Base-by-base conservation (phyloP, 2,888 invertebrate genomes). In the Prenolepis imparis region DNA sequence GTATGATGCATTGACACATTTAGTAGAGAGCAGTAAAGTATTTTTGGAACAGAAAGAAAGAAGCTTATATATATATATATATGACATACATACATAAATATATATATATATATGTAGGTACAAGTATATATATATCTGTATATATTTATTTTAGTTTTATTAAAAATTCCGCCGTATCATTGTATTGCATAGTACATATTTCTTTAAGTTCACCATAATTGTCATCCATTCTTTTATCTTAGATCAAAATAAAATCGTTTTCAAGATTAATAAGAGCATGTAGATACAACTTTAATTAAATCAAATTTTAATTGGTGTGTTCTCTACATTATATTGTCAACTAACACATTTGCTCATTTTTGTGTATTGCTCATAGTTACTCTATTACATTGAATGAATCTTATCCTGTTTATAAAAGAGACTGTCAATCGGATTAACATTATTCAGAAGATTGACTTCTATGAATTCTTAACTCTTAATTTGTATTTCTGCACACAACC, bases 1-100 rank as follows among this genome's bases (percentile, higher is more conserved):
- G 24, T 78, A 59, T n/a, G 78, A 70, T 24, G 70, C 66, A 18
- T 77, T 41, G 78, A 78, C 78, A 78, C 59, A 78, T 68, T 78
- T 70, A 55, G 24, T 77, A 70, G 70, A 78, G 77, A 57, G 55
- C 41, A 55, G 12, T 70, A 70, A 78, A 59, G n/a, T 59, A 44
- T 59, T 70, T 68, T 21, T 32, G 12, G 18, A 78, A 68, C 21
- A 32, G 41, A 44, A 78, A 41, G 44, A 78, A 78, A 52, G 5
- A 68, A 78, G 44, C 44, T 48, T 44, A n/a, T 57, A 39, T 9
- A 24, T 41, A 28, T 39, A 28, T 39, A 55, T 57, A 68, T 21
- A 77, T 24, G 55, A 5, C 5, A 44, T 44, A 44, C 15, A 44
- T 44, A 4, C 12, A 44, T 44, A 44, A 1, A 48, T 18, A 44